phyloP scores from a whole-genome alignment of 1,140 invertebrate species.

The Parasteatoda tepidariorum region DNA sequence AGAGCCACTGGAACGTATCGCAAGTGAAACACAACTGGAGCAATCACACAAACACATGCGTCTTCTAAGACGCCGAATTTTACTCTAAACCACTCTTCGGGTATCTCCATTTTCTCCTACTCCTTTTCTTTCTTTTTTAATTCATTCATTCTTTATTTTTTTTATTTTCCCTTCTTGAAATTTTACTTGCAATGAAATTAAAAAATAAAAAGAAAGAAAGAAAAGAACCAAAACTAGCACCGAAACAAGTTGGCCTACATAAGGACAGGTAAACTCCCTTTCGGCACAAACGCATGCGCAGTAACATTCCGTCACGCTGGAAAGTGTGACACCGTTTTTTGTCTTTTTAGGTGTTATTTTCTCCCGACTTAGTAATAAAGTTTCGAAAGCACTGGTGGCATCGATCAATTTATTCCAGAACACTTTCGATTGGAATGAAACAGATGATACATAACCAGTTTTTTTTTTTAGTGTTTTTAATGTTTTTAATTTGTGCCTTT shows the following conservation, averaged over 20 bases:
- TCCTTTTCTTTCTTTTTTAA: conserved; percentile 17
- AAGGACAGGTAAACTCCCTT: conserved; percentile 53
- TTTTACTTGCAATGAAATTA: background rate
- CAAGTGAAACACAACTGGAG: conserved; percentile 26
- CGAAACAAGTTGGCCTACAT: conserved; percentile 54
- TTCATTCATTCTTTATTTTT: conserved; percentile 10
- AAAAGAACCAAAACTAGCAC: background rate
- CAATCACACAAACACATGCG: conserved; percentile 35
- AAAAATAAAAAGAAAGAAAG: background rate
- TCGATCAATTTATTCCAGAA: background rate
- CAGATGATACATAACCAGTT: no score
- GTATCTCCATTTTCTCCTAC: background rate
- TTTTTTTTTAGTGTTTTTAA: no score
- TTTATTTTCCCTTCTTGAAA: background rate
- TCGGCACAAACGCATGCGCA: conserved; percentile 48
- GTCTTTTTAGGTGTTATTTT: background rate
- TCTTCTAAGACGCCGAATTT: background rate
- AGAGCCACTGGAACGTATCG: background rate
- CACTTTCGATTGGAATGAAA: background rate
- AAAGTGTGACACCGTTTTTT: conserved; percentile 50
- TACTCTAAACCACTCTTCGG: background rate
- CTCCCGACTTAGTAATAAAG: background rate
- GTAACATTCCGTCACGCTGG: conserved; percentile 15
- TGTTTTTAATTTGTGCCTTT: no score
- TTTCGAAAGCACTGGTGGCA: background rate